A percentile compares a stretch with the other conserved stretches of the same genome.
These are phyloP conservation scores for Actenoides hombroni DNA, from an alignment of 2,113 vertebrate genomes.

Conservation along the genomic window DNA sequence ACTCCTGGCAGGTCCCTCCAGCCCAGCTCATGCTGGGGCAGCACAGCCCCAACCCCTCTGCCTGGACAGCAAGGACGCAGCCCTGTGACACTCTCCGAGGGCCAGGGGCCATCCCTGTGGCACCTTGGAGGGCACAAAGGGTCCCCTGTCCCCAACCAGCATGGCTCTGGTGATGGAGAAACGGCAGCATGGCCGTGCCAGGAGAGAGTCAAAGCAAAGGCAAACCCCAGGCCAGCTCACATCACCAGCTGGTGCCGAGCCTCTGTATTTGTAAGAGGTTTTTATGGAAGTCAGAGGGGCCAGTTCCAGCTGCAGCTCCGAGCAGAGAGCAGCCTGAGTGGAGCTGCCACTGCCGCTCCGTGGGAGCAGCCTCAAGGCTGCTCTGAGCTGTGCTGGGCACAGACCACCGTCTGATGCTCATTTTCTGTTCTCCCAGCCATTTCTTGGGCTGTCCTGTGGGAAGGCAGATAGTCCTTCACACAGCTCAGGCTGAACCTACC, in stretches of 20 bases:
- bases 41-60: rapidly evolving
- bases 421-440: background rate
- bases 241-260: rapidly evolving
- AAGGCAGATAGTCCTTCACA: background rate
- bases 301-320: background rate
- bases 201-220: background rate
- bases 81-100: rapidly evolving
- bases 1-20: background rate
- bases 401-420: rapidly evolving
- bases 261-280: background rate
- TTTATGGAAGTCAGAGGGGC: background rate
- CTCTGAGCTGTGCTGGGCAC: background rate
- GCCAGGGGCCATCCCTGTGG: background rate
- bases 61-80: background rate
- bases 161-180: background rate
- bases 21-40: background rate
- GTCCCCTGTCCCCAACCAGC: background rate
- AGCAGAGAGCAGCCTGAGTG: background rate
- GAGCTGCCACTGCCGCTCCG: background rate
- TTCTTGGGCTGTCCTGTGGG: rapidly evolving
- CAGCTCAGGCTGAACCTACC: background rate
- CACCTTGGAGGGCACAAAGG: background rate
- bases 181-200: background rate
- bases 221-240: background rate
- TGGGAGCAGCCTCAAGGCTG: background rate